Evolutionary conservation across 2,888 invertebrate species (phyloP), one percentile per base, ranked within the genome.

Genomic region (Agriopis leucophaearia): DNA sequence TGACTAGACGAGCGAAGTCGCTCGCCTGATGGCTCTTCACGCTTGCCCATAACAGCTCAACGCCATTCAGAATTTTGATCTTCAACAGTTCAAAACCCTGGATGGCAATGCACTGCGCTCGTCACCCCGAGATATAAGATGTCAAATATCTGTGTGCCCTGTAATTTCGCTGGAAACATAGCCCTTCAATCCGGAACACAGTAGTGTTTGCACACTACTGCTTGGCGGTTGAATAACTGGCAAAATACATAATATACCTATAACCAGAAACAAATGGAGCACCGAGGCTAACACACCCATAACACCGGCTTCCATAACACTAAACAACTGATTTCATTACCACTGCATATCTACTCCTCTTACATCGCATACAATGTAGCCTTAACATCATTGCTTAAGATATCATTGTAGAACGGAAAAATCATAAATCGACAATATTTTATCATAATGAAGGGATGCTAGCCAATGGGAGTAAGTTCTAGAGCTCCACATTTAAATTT

Each of bases 251-350:
- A 16, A 59, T 70, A 63, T 35, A 36, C 69, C 50, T 64, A 75
- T 81, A 81, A 83, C 71, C 71, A 75, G 69, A 65, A 59, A 69
- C 64, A 66, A 75, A 48, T 73, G 64, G 57, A 73, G 72, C 72
- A 71, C 71, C 66, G 74, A 76, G 78, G 79, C 79, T 77, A 81
- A 85, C 77, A 83, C 80, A 80, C 81, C 81, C 83, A 84, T 84
- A 81, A 84, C 72, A 70, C 67, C 71, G 66, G 65, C 62, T 59
- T 59, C 65, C 55, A 70, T 74, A 88, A 86, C 86, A 88, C 81
- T 91, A 91, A 91, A 91, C 78, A 75, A 79, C 78, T 81, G 82
- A 88, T 88, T 91, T 90, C 86, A 92, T 91, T 89, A 82, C 71
- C 51, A 69, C 79, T 76, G 73, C 81, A 81, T 82, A 66, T 61